Percentiles rank a stretch among this genome's conserved stretches.
Evolutionary conservation across 2,113 vertebrate genomes (phyloP).

Genomic region (Clarias batrachus): DNA sequence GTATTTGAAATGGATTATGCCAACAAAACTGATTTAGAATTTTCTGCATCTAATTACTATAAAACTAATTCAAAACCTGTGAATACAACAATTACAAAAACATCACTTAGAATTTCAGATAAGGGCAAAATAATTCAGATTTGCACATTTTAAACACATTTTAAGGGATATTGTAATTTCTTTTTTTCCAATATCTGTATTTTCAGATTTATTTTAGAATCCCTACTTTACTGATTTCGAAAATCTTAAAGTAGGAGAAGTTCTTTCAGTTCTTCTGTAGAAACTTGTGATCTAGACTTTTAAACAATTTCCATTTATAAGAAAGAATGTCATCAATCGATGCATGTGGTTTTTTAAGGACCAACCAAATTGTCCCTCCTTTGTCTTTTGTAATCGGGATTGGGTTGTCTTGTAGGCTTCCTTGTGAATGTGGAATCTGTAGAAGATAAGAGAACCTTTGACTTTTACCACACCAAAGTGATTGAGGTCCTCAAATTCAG

Average conservation of each 20-base stretch:
- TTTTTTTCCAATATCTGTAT: not conserved
- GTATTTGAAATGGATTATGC: not conserved
- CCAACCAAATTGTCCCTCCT: not conserved
- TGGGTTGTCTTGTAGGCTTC: conserved; percentile 62
- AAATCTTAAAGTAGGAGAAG: not conserved
- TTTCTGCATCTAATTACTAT: not conserved
- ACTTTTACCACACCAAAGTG: conserved; percentile 60
- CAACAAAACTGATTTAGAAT: not conserved
- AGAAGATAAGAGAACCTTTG: conserved; percentile 65
- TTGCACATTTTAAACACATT: not conserved
- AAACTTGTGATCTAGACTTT: not conserved
- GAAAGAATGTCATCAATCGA: too few relatives aligned
- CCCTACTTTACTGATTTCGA: not conserved
- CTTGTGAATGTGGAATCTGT: conserved; percentile 47
- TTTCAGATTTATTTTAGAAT: not conserved
- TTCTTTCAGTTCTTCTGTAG: not conserved
- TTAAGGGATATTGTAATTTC: not conserved
- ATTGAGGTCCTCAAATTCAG: conserved; percentile 56
- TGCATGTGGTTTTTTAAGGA: too few relatives aligned
- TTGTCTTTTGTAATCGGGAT: not conserved
- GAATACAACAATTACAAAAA: not conserved
- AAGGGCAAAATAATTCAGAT: not conserved
- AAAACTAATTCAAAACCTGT: not conserved
- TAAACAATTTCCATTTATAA: not conserved
- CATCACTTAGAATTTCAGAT: not conserved